Conservation (phyloP, 1,140 invertebrate genomes). For the Micrasema longulum region DNA sequence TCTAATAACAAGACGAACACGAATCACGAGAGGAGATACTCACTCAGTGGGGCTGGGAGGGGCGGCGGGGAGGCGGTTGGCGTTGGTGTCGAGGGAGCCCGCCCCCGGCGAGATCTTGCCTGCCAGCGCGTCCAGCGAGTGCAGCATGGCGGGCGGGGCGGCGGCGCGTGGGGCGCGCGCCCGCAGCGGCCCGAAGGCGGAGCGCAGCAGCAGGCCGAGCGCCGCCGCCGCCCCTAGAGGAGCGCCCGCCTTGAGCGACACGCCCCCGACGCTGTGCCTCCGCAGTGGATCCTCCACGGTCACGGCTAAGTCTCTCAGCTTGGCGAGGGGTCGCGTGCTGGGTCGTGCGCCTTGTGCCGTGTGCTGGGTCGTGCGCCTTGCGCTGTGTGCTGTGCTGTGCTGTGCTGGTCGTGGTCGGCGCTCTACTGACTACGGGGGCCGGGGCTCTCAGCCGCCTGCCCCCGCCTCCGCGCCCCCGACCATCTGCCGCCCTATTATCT, state of each 20-base stretch:
- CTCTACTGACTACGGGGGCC: constrained; percentile 10
- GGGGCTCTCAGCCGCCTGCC: constrained; percentile 38
- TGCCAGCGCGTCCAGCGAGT: constrained; percentile 82
- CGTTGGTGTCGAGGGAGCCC: constrained; percentile 68
- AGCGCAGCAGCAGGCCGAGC: constrained; percentile 45
- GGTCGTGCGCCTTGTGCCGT: background rate
- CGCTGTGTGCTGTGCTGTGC: background rate
- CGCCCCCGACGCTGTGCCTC: constrained; percentile 33
- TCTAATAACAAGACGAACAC: background rate
- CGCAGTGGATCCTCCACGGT: constrained; percentile 43
- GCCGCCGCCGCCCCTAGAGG: constrained; percentile 47
- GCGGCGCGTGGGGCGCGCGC: constrained; percentile 3
- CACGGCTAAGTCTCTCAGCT: constrained; percentile 27
- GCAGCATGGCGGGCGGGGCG: constrained; percentile 73
- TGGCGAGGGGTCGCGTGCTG: constrained; percentile 8
- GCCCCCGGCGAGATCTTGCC: constrained; percentile 82
- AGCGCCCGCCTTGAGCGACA: constrained; percentile 42
- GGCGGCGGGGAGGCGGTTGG: constrained; percentile 65
- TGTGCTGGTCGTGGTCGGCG: background rate
- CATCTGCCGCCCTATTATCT: constrained; percentile 43
- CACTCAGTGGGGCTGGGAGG: constrained; percentile 46
- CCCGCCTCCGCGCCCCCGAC: constrained; percentile 35
- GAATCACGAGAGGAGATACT: constrained; percentile 27
- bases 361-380: background rate
- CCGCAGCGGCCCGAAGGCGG: constrained; percentile 24